These are phyloP conservation scores for Cynopterus brachyotis DNA, from an alignment of 2,113 vertebrate species.

Conservation along the genomic window DNA sequence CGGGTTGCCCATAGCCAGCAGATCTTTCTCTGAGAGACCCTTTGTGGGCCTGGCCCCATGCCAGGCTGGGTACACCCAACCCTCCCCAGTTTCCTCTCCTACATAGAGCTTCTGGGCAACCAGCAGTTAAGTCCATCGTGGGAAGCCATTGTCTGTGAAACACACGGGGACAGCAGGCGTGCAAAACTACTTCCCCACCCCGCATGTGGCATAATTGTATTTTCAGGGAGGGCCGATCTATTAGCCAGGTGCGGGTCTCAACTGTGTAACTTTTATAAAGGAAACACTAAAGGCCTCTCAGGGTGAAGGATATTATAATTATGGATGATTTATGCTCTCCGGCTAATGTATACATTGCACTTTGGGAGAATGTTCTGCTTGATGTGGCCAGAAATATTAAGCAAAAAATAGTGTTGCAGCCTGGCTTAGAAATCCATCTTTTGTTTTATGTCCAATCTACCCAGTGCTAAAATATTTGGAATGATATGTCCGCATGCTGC, in stretches of 20 bases:
- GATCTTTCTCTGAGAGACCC: neutral
- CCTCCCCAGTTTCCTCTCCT: neutral
- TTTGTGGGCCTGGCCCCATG: neutral
- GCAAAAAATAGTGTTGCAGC: constrained; percentile 28
- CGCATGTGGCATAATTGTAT: constrained; percentile 81
- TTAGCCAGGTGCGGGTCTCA: constrained; percentile 69
- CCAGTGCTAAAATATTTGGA: constrained; percentile 53
- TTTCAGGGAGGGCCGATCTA: constrained; percentile 72
- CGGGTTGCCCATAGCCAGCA: neutral
- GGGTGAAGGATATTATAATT: constrained; percentile 70
- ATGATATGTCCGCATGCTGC: neutral
- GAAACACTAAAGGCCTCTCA: constrained; percentile 63
- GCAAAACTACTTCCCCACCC: constrained; percentile 61
- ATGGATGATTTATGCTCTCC: constrained; percentile 64
- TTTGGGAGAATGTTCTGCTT: constrained; percentile 52
- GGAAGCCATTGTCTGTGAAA: constrained; percentile 39
- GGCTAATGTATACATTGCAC: neutral
- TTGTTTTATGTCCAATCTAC: constrained; percentile 53
- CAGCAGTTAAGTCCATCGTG: constrained; percentile 66
- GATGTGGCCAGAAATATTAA: constrained; percentile 62
- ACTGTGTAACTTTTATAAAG: constrained; percentile 69
- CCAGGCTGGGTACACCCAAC: neutral
- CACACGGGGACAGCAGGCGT: constrained; percentile 27
- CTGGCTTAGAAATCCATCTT: constrained; percentile 2
- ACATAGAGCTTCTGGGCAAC: constrained; percentile 37